These are phyloP conservation scores for Lumbricus terrestris DNA, from an alignment of 2,888 invertebrate genomes.

Conservation along the genomic window DNA sequence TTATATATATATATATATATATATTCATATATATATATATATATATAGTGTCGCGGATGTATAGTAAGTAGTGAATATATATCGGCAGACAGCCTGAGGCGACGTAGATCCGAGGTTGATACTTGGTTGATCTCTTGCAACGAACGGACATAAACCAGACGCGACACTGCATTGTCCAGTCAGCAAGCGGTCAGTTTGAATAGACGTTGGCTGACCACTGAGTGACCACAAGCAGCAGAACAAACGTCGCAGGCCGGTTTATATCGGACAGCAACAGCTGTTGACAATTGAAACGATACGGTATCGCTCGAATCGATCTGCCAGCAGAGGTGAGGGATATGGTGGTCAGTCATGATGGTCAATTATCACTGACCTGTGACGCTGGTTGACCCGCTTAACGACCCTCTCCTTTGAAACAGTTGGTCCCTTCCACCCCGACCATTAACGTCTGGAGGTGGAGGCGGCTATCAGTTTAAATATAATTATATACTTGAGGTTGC, in stretches of 20 bases:
- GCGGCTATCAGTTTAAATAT: not conserved
- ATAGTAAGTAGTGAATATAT: too few species aligned
- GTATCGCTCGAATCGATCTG: not conserved
- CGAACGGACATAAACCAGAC: not conserved
- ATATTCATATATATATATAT: too few species aligned
- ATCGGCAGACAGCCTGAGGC: not conserved
- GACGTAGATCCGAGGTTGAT: not conserved
- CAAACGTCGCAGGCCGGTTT: not conserved
- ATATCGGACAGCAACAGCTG: not conserved
- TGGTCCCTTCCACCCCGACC: not conserved
- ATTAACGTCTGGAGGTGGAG: not conserved
- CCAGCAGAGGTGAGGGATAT: too few species aligned
- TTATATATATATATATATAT: too few species aligned
- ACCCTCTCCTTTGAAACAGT: not conserved
- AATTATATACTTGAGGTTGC: too few species aligned
- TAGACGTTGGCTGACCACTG: not conserved
- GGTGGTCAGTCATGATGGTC: conserved; percentile 3
- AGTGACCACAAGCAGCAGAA: not conserved
- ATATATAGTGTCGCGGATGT: too few species aligned
- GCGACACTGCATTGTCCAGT: not conserved
- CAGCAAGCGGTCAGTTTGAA: not conserved
- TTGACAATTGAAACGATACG: not conserved
- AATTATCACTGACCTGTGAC: conserved; percentile 3
- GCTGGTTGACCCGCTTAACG: not conserved
- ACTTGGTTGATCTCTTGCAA: not conserved